These are phyloP conservation scores for Stramonita haemastoma DNA, from an alignment of 2,888 invertebrate species.

Conservation along the genomic window DNA sequence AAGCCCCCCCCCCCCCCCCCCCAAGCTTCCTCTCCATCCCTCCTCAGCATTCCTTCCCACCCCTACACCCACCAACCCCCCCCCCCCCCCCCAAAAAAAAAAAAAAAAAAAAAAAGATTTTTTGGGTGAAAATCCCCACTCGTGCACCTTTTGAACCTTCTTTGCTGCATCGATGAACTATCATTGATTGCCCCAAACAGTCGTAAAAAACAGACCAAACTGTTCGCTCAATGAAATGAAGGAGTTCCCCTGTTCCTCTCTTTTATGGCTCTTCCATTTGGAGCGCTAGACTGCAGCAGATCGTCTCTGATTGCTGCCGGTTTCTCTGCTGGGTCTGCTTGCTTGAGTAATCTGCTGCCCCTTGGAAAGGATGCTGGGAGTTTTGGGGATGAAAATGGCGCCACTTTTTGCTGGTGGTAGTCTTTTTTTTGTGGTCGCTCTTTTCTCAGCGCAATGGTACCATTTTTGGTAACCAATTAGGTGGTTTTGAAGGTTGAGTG, in stretches of 20 bases:
- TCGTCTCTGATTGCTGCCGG: slow-evolving; percentile 23
- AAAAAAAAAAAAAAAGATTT: neutral
- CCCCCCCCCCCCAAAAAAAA: too few relatives aligned
- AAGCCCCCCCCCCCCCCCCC: too few relatives aligned
- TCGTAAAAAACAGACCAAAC: slow-evolving; percentile 24
- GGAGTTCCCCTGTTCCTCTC: slow-evolving; percentile 8
- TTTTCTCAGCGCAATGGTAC: neutral
- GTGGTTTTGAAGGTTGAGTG: neutral
- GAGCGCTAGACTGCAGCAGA: slow-evolving; percentile 28
- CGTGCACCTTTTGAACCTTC: slow-evolving; percentile 27
- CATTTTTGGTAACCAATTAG: slow-evolving; percentile 21
- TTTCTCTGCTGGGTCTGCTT: slow-evolving; percentile 13
- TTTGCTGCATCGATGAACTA: slow-evolving; percentile 30
- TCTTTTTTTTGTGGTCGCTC: neutral
- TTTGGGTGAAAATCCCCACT: neutral
- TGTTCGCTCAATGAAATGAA: slow-evolving; percentile 22
- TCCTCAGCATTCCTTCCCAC: neutral
- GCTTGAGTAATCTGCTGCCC: slow-evolving; percentile 9
- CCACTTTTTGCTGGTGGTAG: neutral
- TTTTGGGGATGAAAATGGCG: neutral
- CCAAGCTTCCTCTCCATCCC: too few relatives aligned
- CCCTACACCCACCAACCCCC: neutral
- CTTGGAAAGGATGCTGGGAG: neutral
- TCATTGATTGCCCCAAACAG: slow-evolving; percentile 27
- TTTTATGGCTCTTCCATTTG: slow-evolving; percentile 32